These are phyloP conservation scores for Oryzias javanicus DNA, from an alignment of 2,113 vertebrate genomes.

Conservation along the genomic window DNA sequence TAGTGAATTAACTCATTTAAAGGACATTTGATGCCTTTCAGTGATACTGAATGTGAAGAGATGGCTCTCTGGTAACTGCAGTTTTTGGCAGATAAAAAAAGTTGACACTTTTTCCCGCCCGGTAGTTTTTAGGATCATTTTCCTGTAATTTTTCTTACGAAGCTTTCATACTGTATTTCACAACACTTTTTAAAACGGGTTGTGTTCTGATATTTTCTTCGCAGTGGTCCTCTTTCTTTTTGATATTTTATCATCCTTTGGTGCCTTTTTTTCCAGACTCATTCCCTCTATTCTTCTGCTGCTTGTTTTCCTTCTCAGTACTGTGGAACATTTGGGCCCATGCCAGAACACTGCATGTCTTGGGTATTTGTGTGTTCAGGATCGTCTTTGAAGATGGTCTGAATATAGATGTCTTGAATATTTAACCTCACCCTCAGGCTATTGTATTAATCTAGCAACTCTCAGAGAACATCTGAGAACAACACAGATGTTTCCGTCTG, in stretches of 20 bases:
- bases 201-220: neutral
- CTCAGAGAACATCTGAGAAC: slow-evolving; percentile 19
- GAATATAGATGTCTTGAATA: slow-evolving; percentile 57
- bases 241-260: neutral
- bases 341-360: neutral
- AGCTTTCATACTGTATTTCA: no score
- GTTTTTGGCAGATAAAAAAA: no score
- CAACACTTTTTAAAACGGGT: no score
- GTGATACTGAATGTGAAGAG: no score
- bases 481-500: slow-evolving; percentile 22
- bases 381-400: slow-evolving; percentile 38
- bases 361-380: neutral
- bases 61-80: no score
- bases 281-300: neutral
- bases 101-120: no score
- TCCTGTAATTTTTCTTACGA: no score
- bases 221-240: neutral
- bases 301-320: neutral
- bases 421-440: slow-evolving; percentile 48
- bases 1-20: no score
- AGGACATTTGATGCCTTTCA: no score
- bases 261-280: slow-evolving; percentile 1
- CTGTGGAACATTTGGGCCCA: slow-evolving; percentile 4
- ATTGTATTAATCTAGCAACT: slow-evolving; percentile 28
- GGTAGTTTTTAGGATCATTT: no score